Evolutionary conservation across 2,888 invertebrate species (phyloP).

Genomic region (Philhelius pedissequus): DNA sequence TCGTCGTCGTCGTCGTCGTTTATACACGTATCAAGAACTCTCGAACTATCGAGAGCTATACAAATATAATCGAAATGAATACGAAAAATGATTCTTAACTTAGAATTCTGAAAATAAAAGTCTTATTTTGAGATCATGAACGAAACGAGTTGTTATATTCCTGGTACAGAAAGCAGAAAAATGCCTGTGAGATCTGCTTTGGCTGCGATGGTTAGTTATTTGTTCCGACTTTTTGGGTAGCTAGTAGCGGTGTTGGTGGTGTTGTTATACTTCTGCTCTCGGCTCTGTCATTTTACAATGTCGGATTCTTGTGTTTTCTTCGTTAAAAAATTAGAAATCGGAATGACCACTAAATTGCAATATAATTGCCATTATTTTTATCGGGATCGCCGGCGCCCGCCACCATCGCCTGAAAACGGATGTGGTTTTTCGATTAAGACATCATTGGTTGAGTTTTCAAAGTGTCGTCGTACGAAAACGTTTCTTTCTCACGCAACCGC

Average conservation of each 20-base stretch:
- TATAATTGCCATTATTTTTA: not conserved
- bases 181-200: conserved; percentile 59
- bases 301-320: conserved; percentile 52
- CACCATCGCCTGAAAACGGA: not conserved
- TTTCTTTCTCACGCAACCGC: not conserved
- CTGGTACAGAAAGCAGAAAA: conserved; percentile 56
- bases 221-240: conserved; percentile 47
- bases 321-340: conserved; percentile 27
- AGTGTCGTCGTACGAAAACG: conserved; percentile 18
- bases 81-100: conserved; percentile 69
- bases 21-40: conserved; percentile 33
- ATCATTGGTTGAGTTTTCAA: not conserved
- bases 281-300: not conserved
- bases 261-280: conserved; percentile 30
- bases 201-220: conserved; percentile 43
- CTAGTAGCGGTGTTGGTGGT: conserved; percentile 51
- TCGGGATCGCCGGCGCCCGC: not conserved
- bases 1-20: conserved; percentile 10
- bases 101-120: conserved; percentile 69
- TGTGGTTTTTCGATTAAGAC: not conserved
- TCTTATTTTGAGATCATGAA: conserved; percentile 69
- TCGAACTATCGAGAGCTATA: conserved; percentile 66
- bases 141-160: conserved; percentile 69
- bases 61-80: conserved; percentile 68
- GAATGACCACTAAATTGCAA: conserved; percentile 32